Evolutionary conservation across 2,797 vertebrate genomes (phyloP).

Genomic region (Discoglossus pictus): DNA sequence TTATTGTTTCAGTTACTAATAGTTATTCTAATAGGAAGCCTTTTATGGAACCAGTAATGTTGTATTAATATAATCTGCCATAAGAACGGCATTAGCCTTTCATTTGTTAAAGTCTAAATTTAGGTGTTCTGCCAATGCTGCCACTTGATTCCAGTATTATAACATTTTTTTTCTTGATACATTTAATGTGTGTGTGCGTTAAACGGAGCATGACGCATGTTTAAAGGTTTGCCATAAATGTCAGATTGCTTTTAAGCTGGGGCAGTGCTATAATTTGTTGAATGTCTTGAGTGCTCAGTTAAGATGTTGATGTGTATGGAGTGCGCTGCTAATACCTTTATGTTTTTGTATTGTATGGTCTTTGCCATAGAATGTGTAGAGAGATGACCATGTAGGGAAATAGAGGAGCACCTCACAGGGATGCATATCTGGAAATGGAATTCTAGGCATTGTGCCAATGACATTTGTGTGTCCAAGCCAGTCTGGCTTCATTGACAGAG

Average conservation of each 20-base stretch:
- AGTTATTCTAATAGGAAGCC: too few species aligned
- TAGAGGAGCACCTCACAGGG: slow-evolving; percentile 63
- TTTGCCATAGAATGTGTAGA: slow-evolving; percentile 72
- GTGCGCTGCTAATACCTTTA: slow-evolving; percentile 58
- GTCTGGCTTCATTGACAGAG: slow-evolving; percentile 63
- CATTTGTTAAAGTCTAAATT: too few species aligned
- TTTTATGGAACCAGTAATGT: too few species aligned
- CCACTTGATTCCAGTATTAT: too few species aligned
- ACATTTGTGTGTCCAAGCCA: slow-evolving; percentile 79
- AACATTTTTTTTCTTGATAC: not conserved
- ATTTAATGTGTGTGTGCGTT: slow-evolving; percentile 10
- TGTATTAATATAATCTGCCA: too few species aligned
- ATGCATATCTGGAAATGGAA: slow-evolving; percentile 68
- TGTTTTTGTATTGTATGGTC: slow-evolving; percentile 61
- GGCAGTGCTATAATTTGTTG: slow-evolving; percentile 12
- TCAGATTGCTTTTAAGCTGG: slow-evolving; percentile 32
- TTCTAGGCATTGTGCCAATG: slow-evolving; percentile 79
- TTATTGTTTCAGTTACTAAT: too few species aligned
- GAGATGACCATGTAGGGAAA: slow-evolving; percentile 88
- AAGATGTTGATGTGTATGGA: slow-evolving; percentile 61
- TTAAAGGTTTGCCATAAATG: slow-evolving; percentile 19
- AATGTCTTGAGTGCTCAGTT: slow-evolving; percentile 45
- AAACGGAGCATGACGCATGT: too few species aligned
- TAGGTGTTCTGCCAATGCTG: not conserved
- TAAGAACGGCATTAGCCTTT: too few species aligned